Percentiles rank a stretch among this genome's conserved stretches.
phyloP scores from a whole-genome alignment of 1,140 invertebrate genomes.

The Cotesia chilonis region DNA sequence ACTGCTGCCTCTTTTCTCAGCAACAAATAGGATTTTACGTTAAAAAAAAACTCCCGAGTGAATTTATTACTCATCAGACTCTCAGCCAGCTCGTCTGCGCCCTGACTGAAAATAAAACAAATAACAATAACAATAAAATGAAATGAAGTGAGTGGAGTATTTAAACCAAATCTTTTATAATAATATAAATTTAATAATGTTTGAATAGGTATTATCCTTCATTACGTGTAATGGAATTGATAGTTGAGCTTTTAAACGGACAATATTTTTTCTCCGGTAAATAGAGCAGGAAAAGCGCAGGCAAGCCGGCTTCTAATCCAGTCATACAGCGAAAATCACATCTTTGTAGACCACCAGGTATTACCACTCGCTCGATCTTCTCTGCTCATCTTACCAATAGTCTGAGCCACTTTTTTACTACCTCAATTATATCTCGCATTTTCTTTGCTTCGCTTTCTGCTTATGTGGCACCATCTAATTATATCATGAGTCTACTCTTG shows the following conservation, averaged over 20 bases:
- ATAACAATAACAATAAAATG: too few relatives aligned
- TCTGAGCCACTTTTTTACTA: conserved; percentile 25
- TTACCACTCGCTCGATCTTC: conserved; percentile 34
- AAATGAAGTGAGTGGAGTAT: too few relatives aligned
- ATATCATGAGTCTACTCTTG: neutral
- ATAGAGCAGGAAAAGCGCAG: conserved; percentile 36
- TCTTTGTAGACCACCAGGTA: conserved; percentile 48
- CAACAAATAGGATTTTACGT: conserved; percentile 44
- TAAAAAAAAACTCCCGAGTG: conserved; percentile 38
- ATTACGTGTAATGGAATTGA: neutral
- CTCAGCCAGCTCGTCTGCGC: too few relatives aligned
- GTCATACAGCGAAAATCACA: conserved; percentile 59
- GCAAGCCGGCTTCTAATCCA: conserved; percentile 55
- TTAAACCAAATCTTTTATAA: too few relatives aligned
- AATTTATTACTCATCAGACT: neutral
- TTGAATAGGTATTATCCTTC: neutral
- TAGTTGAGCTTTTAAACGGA: conserved; percentile 29
- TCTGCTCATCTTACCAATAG: conserved; percentile 33
- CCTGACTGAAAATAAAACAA: too few relatives aligned
- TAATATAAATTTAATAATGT: neutral
- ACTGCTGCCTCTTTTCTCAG: conserved; percentile 19
- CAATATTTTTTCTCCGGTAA: conserved; percentile 49
- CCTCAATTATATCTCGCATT: conserved; percentile 31
- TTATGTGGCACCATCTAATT: conserved; percentile 32
- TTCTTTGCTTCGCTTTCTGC: conserved; percentile 32